phyloP scores from a whole-genome alignment of 1,140 invertebrate species.

The Drosophila murphyi region DNA sequence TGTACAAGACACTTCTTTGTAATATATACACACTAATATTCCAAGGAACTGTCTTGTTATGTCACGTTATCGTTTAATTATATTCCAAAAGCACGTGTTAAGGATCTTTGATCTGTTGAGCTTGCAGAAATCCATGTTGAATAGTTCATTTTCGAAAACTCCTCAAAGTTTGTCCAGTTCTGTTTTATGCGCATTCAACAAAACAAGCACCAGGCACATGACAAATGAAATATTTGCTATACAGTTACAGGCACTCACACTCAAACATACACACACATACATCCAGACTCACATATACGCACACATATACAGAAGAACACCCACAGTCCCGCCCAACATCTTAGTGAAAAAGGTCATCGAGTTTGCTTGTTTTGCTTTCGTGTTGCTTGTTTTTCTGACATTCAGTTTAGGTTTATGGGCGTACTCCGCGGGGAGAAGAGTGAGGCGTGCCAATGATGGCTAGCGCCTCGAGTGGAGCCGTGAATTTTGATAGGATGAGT shows the following conservation, averaged over 20 bases:
- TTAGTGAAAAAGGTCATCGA: slow-evolving; percentile 67
- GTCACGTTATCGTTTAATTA: background rate
- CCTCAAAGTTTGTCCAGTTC: slow-evolving; percentile 14
- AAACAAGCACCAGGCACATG: slow-evolving; percentile 69
- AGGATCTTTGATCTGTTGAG: slow-evolving; percentile 22
- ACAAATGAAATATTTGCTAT: slow-evolving; percentile 72
- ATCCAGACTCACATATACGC: background rate
- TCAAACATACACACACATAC: slow-evolving; percentile 18
- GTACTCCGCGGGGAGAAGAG: slow-evolving; percentile 20
- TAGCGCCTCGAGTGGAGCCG: slow-evolving; percentile 16
- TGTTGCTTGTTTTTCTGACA: slow-evolving; percentile 40
- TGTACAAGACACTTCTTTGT: too few relatives aligned
- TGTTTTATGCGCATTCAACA: slow-evolving; percentile 53
- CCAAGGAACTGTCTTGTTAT: background rate
- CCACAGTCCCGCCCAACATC: slow-evolving; percentile 44
- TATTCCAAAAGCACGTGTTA: slow-evolving; percentile 2
- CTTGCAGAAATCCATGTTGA: slow-evolving; percentile 3
- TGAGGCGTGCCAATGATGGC: slow-evolving; percentile 59
- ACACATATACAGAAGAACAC: slow-evolving; percentile 1
- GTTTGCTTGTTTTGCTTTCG: slow-evolving; percentile 40
- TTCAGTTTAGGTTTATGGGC: slow-evolving; percentile 53
- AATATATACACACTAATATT: background rate
- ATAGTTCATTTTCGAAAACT: slow-evolving; percentile 37
- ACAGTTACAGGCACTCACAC: slow-evolving; percentile 39
- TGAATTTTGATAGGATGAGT: background rate